Conservation (phyloP, 2,888 invertebrate species). For the Antitype chi region DNA sequence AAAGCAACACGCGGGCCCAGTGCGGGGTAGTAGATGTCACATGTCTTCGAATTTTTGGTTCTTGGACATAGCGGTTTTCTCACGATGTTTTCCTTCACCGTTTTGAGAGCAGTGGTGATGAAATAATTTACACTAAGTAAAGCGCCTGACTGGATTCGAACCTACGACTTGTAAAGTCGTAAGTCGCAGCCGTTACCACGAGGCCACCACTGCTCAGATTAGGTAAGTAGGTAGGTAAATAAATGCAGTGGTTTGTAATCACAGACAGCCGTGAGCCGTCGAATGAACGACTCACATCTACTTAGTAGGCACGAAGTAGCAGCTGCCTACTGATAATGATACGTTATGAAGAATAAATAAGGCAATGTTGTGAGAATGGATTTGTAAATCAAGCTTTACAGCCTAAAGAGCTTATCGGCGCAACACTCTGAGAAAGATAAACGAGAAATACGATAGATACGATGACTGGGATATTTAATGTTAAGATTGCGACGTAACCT, state of each 20-base stretch:
- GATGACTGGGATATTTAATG: not conserved
- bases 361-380: slow-evolving; percentile 52
- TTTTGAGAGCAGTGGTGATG: too few relatives aligned
- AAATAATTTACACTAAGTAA: too few relatives aligned
- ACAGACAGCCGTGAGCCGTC: slow-evolving; percentile 36
- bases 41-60: too few relatives aligned
- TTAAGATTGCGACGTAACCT: not conserved
- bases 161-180: too few relatives aligned
- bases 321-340: slow-evolving; percentile 59
- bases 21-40: too few relatives aligned
- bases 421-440: slow-evolving; percentile 17
- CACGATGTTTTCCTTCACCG: too few relatives aligned
- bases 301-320: slow-evolving; percentile 39
- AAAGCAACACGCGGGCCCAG: too few relatives aligned
- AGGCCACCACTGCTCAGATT: too few relatives aligned
- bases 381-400: slow-evolving; percentile 53
- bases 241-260: slow-evolving; percentile 37
- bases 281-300: slow-evolving; percentile 55
- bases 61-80: too few relatives aligned
- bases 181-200: too few relatives aligned
- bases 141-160: too few relatives aligned
- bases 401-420: slow-evolving; percentile 55
- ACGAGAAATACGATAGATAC: not conserved
- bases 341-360: slow-evolving; percentile 58
- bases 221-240: slow-evolving; percentile 1